Conservation (phyloP, 2,888 invertebrate genomes). For the Troides oblongomaculatus region DNA sequence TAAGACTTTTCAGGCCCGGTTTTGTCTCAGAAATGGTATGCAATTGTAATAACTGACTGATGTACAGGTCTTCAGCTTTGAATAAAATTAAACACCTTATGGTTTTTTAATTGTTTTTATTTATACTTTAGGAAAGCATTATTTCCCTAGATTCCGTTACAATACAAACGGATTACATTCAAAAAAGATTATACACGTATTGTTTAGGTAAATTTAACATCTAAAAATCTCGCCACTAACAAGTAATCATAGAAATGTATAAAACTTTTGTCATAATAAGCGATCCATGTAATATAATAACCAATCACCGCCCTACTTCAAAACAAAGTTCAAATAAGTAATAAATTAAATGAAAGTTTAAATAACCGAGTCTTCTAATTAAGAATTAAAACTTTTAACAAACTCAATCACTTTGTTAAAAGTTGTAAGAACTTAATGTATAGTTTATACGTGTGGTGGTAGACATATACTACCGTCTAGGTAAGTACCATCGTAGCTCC, state of each 20-base stretch:
- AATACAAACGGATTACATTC: slow-evolving; percentile 66
- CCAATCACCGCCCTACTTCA: slow-evolving; percentile 4
- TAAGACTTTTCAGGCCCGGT: too few species aligned
- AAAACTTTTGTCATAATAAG: slow-evolving; percentile 53
- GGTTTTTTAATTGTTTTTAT: slow-evolving; percentile 35
- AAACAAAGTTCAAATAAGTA: slow-evolving; percentile 7
- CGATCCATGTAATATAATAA: slow-evolving; percentile 28
- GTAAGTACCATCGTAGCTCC: too few species aligned
- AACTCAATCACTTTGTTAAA: too few species aligned
- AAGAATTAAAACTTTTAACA: not conserved
- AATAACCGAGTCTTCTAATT: not conserved
- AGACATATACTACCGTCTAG: too few species aligned
- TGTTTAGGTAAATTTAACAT: slow-evolving; percentile 57
- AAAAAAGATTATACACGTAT: slow-evolving; percentile 47
- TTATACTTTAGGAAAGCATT: slow-evolving; percentile 59
- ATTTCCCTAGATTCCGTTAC: slow-evolving; percentile 58
- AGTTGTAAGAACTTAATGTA: too few species aligned
- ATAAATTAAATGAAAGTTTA: not conserved
- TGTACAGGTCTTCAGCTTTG: too few species aligned
- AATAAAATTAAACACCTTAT: slow-evolving; percentile 30
- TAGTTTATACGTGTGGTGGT: too few species aligned
- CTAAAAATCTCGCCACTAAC: slow-evolving; percentile 69
- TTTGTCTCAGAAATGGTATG: too few species aligned
- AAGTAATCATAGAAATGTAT: slow-evolving; percentile 70
- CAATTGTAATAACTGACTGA: too few species aligned